Conservation (phyloP, 2,888 invertebrate genomes). For the Cylloceria caligata region DNA sequence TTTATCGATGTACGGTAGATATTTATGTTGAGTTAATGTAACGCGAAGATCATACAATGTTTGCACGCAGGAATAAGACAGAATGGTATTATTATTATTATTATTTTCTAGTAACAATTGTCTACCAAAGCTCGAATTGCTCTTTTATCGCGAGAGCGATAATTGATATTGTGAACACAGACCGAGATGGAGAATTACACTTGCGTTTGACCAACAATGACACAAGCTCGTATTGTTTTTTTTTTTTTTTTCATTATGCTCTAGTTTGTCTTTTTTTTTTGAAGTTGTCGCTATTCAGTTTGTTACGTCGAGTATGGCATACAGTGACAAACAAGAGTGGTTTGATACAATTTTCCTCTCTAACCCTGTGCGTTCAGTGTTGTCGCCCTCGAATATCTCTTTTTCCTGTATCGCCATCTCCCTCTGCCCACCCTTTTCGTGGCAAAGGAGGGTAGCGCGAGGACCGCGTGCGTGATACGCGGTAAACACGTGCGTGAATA, state of each 20-base stretch:
- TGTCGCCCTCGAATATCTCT: constrained; percentile 15
- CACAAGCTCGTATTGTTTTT: not conserved
- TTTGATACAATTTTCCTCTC: constrained; percentile 27
- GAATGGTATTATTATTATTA: not conserved
- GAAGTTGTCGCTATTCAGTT: constrained; percentile 7
- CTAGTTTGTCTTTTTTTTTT: constrained; percentile 4
- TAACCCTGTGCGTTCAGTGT: constrained; percentile 20
- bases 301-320: not conserved
- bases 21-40: not conserved
- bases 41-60: not conserved
- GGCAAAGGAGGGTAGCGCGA: constrained; percentile 19
- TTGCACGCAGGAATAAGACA: too few species aligned
- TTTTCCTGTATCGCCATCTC: constrained; percentile 1
- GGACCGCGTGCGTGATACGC: constrained; percentile 55
- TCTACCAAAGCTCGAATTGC: not conserved
- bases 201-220: constrained; percentile 3
- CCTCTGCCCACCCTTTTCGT: constrained; percentile 48
- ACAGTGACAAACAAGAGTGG: not conserved
- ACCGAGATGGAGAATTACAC: not conserved
- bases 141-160: constrained; percentile 7
- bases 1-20: too few species aligned
- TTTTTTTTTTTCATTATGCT: not conserved
- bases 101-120: not conserved
- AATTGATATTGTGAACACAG: constrained; percentile 13
- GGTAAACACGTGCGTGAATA: constrained; percentile 39